These are phyloP conservation scores for Diglossa cyanea DNA, from an alignment of 2,797 vertebrate species.

Conservation along the genomic window DNA sequence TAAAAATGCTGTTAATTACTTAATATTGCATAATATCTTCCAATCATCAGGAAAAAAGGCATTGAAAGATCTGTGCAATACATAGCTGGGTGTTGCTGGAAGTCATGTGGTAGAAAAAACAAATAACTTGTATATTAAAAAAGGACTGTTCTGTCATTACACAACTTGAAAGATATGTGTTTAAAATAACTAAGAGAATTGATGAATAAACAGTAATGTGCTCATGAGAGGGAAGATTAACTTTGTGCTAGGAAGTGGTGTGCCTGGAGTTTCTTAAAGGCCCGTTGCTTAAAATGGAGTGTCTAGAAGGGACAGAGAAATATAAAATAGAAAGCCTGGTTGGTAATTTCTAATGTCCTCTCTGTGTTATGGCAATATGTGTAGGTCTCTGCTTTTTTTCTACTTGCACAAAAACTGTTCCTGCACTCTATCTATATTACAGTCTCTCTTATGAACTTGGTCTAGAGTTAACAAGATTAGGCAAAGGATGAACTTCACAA, in stretches of 20 bases:
- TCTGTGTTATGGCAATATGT: neutral
- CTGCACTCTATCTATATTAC: neutral
- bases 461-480: neutral
- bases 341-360: neutral
- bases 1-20: neutral
- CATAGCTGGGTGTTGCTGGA: neutral
- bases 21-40: neutral
- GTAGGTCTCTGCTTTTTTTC: neutral
- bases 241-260: neutral
- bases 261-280: slow-evolving; percentile 1
- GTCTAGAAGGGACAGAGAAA: neutral
- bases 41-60: neutral
- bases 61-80: neutral
- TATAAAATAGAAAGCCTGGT: neutral
- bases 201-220: slow-evolving; percentile 8
- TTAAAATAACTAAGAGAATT: slow-evolving; percentile 20
- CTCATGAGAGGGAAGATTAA: slow-evolving; percentile 5
- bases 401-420: neutral
- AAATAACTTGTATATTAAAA: slow-evolving; percentile 1
- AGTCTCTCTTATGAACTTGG: neutral
- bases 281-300: neutral
- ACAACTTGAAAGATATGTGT: slow-evolving; percentile 25
- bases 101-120: neutral
- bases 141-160: slow-evolving; percentile 2
- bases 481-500: neutral